These are phyloP conservation scores for Paralichthys olivaceus DNA, from an alignment of 2,113 vertebrate species.

Conservation along the genomic window DNA sequence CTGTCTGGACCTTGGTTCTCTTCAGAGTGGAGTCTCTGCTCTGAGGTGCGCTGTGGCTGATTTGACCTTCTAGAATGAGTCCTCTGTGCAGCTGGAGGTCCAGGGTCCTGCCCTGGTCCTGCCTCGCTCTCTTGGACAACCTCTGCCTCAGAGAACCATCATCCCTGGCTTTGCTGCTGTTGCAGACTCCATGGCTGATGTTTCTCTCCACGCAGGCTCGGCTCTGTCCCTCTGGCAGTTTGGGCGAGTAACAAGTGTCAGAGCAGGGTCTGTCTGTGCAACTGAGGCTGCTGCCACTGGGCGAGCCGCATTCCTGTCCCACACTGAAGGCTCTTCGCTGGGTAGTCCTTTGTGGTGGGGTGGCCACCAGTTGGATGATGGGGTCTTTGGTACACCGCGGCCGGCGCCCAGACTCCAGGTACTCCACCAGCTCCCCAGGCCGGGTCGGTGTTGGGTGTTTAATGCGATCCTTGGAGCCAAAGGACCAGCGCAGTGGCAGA, in stretches of 20 bases:
- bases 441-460: slow-evolving; percentile 50
- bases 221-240: slow-evolving; percentile 69
- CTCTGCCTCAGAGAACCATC: slow-evolving; percentile 70
- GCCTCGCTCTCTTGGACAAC: slow-evolving; percentile 73
- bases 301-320: slow-evolving; percentile 63
- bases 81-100: slow-evolving; percentile 69
- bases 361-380: slow-evolving; percentile 82
- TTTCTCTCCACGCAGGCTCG: slow-evolving; percentile 59
- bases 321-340: slow-evolving; percentile 42
- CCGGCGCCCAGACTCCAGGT: slow-evolving; percentile 89
- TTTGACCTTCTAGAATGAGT: slow-evolving; percentile 39
- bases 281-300: slow-evolving; percentile 65
- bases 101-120: slow-evolving; percentile 66
- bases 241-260: slow-evolving; percentile 59
- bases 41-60: slow-evolving; percentile 71
- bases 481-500: slow-evolving; percentile 87
- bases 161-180: slow-evolving; percentile 67
- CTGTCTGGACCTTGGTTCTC: slow-evolving; percentile 46
- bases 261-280: slow-evolving; percentile 40
- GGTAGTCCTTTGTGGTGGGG: slow-evolving; percentile 59
- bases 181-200: slow-evolving; percentile 22
- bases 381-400: slow-evolving; percentile 88
- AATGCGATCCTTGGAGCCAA: slow-evolving; percentile 81
- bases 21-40: slow-evolving; percentile 81
- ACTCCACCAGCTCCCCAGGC: slow-evolving; percentile 87